Percentiles rank a stretch among this genome's conserved stretches.
These are phyloP conservation scores for Thymallus thymallus DNA, from an alignment of 2,113 vertebrate species.

Conservation along the genomic window DNA sequence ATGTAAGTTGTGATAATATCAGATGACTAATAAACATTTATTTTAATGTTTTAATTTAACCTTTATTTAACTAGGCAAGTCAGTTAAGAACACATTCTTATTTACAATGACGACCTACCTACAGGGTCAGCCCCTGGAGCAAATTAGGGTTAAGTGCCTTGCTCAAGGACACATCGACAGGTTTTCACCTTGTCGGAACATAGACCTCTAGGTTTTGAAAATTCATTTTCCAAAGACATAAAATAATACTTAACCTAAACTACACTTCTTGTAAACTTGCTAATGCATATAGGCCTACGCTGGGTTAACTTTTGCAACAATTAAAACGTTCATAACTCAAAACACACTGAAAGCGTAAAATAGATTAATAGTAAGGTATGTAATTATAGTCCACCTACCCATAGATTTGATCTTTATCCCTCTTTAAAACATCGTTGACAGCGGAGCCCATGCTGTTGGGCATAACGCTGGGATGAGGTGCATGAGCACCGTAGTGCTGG, in stretches of 20 bases:
- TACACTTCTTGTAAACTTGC: neutral
- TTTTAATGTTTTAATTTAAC: too few species aligned
- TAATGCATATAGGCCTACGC: neutral
- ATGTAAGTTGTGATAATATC: neutral
- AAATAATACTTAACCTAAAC: neutral
- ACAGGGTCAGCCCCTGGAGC: too few species aligned
- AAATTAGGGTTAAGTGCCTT: too few species aligned
- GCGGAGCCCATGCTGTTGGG: constrained; percentile 98
- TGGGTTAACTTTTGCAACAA: neutral
- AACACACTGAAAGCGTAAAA: neutral
- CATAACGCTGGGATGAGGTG: constrained; percentile 98
- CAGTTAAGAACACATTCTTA: too few species aligned
- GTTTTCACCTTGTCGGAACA: too few species aligned
- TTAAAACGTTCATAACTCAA: neutral
- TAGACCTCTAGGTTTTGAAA: too few species aligned
- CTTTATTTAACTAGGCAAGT: too few species aligned
- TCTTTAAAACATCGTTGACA: constrained; percentile 99
- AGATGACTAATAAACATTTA: too few species aligned
- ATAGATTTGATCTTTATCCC: constrained; percentile 99
- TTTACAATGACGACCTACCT: too few species aligned
- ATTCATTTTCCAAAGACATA: neutral
- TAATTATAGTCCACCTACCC: constrained; percentile 80
- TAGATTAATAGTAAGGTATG: neutral
- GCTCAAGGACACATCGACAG: too few species aligned
- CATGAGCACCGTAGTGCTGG: constrained; percentile 98